phyloP scores from a whole-genome alignment of 2,888 invertebrate species.

The Xestia c-nigrum region DNA sequence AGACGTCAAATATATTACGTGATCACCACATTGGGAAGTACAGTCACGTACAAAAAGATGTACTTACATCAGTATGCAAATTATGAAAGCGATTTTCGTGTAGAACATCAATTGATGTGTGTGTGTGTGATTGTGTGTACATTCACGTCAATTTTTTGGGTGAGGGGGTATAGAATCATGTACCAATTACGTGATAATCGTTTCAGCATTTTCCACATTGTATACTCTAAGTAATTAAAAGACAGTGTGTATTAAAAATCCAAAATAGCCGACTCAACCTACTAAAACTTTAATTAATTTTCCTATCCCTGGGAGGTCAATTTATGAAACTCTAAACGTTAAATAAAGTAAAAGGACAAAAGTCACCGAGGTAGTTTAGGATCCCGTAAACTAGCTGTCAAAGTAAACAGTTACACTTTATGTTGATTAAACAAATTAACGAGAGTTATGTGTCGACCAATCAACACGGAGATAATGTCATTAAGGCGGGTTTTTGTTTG shows the following conservation, averaged over 20 bases:
- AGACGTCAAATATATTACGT: conserved; percentile 16
- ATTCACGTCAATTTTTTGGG: too few species aligned
- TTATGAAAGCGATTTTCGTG: neutral
- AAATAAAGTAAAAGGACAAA: conserved; percentile 32
- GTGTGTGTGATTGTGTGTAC: too few species aligned
- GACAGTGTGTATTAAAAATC: neutral
- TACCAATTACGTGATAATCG: too few species aligned
- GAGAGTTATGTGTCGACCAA: conserved; percentile 20
- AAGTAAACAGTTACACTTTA: conserved; percentile 48
- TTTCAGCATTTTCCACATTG: too few species aligned
- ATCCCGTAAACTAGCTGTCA: conserved; percentile 32
- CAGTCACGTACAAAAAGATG: conserved; percentile 12
- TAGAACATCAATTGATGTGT: neutral
- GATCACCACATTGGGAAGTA: neutral
- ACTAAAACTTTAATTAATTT: conserved; percentile 16
- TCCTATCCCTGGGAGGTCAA: neutral
- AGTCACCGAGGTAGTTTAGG: conserved; percentile 26
- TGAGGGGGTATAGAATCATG: too few species aligned
- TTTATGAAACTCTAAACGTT: conserved; percentile 4
- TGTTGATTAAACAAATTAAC: conserved; percentile 60
- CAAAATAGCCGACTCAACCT: neutral
- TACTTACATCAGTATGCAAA: neutral
- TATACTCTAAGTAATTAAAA: neutral
- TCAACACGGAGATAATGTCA: conserved; percentile 11
- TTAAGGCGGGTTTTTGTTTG: neutral